A percentile compares a stretch with the other conserved stretches of the same genome.
Conservation (phyloP, 2,797 vertebrate species). For the Lacerta viridis region DNA sequence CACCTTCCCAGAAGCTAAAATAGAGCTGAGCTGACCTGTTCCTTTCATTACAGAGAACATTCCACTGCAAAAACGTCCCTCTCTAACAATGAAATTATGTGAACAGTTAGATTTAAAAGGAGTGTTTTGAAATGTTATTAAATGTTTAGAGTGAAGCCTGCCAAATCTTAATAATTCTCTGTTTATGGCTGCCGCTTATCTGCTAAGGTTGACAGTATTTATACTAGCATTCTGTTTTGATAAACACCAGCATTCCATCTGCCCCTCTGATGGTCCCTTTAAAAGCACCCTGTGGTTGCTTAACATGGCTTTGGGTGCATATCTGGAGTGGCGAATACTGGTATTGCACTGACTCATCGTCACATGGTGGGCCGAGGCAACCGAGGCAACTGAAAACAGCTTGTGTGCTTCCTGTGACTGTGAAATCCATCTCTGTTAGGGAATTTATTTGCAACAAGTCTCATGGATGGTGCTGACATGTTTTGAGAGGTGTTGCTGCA, state of each 20-base stretch:
- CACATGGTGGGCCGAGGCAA: neutral
- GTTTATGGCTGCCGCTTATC: neutral
- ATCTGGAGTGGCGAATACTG: neutral
- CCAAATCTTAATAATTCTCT: neutral
- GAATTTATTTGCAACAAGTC: neutral
- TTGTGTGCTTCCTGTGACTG: rapidly evolving
- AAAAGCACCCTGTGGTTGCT: rapidly evolving
- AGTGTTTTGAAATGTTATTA: neutral
- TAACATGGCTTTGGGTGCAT: neutral
- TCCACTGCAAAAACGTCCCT: neutral
- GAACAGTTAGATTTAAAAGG: neutral
- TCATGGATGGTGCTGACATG: rapidly evolving
- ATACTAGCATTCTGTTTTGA: neutral
- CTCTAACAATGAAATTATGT: neutral
- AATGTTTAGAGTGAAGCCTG: neutral
- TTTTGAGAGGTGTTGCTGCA: neutral
- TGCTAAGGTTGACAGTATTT: neutral
- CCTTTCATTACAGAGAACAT: neutral
- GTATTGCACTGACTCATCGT: neutral
- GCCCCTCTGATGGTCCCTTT: neutral
- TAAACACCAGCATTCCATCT: neutral
- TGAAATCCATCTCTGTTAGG: neutral
- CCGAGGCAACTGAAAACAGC: neutral
- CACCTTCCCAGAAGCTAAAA: neutral
- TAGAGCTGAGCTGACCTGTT: neutral